A percentile compares a stretch with the other conserved stretches of the same genome.
Evolutionary conservation across 2,113 vertebrate species (phyloP).

Genomic region (Onychorhynchus coronatus): DNA sequence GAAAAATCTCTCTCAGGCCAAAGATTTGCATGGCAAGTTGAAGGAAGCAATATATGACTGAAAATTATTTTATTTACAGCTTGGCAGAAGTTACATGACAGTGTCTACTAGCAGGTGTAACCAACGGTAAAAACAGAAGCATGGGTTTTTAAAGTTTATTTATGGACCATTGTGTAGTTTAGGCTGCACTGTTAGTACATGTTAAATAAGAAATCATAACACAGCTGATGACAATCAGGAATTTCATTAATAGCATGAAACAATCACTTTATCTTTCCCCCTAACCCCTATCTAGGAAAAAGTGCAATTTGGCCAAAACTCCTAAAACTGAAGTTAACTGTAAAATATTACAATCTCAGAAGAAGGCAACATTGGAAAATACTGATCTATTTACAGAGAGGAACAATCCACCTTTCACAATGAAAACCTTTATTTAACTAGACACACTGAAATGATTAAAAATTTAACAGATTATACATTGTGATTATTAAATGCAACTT

Average conservation of each 20-base stretch:
- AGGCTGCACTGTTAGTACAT: not conserved
- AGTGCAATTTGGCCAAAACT: not conserved
- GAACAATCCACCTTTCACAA: not conserved
- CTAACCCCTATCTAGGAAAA: not conserved
- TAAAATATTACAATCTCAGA: not conserved
- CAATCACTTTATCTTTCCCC: not conserved
- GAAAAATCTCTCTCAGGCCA: not conserved
- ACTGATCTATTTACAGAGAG: not conserved
- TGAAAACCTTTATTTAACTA: not conserved
- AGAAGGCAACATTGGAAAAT: not conserved
- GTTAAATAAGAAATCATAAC: not conserved
- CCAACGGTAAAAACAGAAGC: not conserved
- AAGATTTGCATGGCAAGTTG: not conserved
- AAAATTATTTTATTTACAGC: not conserved
- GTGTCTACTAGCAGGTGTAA: not conserved
- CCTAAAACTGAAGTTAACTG: not conserved
- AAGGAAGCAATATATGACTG: not conserved
- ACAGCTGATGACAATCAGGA: not conserved
- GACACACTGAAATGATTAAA: not conserved
- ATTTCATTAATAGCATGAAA: not conserved
- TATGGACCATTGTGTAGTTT: not conserved
- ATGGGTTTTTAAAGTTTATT: not conserved
- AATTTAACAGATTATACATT: conserved; percentile 1
- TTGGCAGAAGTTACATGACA: not conserved
- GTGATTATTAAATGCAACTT: not conserved